These are phyloP conservation scores for Euborellia annulipes DNA, from an alignment of 1,140 invertebrate species.

Conservation along the genomic window DNA sequence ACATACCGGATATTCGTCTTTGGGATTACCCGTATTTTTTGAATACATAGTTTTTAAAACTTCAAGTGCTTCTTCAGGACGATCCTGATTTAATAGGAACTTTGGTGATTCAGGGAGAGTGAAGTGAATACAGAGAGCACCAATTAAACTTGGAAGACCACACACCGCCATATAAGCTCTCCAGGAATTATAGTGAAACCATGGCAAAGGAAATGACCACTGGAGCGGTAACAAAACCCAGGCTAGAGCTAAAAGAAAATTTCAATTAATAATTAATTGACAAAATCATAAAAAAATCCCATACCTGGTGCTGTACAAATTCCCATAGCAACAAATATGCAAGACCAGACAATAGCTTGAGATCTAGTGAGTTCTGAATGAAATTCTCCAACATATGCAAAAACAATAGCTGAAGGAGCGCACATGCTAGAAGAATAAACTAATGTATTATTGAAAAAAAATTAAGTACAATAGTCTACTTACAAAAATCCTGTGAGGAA, in stretches of 20 bases:
- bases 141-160: neutral
- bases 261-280: neutral
- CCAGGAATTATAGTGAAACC: neutral
- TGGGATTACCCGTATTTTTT: neutral
- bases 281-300: neutral
- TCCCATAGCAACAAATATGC: conserved; percentile 1
- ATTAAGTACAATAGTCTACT: too few relatives aligned
- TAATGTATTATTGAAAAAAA: too few relatives aligned
- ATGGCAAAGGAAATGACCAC: neutral
- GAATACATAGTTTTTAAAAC: neutral
- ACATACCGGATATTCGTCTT: neutral
- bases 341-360: neutral
- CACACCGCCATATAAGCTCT: neutral
- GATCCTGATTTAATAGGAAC: neutral
- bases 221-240: neutral
- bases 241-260: neutral
- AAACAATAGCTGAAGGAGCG: neutral
- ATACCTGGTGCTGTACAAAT: neutral
- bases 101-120: neutral
- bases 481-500: too few relatives aligned
- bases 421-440: neutral
- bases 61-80: neutral
- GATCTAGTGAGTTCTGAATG: neutral
- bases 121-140: neutral
- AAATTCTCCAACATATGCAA: conserved; percentile 4